A percentile compares a stretch with the other conserved stretches of the same genome.
phyloP scores from a whole-genome alignment of 2,797 vertebrate species.

The Diplodus puntazzo region DNA sequence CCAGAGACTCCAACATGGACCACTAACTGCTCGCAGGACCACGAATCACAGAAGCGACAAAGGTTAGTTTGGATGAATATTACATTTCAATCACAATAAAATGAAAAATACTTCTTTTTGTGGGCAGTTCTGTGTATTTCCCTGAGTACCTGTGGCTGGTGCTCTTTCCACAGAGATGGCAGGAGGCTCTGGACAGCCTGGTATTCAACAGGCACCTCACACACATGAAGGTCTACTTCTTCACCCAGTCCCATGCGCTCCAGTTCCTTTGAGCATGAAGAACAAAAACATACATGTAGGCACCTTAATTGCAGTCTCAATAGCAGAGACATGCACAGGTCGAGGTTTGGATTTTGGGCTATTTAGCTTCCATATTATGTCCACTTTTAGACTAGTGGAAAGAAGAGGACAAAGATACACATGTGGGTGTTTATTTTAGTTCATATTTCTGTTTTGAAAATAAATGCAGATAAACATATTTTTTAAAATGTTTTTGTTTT shows the following conservation, averaged over 20 bases:
- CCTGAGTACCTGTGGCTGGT: conserved; percentile 89
- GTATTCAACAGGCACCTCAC: conserved; percentile 95
- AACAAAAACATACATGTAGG: neutral
- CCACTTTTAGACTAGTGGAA: too few species aligned
- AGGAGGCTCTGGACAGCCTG: conserved; percentile 90
- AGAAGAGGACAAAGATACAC: too few species aligned
- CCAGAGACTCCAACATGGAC: conserved; percentile 96
- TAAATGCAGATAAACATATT: too few species aligned
- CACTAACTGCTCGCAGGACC: conserved; percentile 84
- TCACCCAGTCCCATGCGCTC: conserved; percentile 90
- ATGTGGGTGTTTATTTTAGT: too few species aligned
- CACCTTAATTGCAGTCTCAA: neutral
- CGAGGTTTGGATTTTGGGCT: too few species aligned
- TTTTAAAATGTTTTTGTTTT: too few species aligned
- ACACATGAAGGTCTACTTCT: conserved; percentile 89
- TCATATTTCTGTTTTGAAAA: too few species aligned
- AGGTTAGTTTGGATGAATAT: conserved; percentile 1
- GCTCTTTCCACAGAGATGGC: conserved; percentile 91
- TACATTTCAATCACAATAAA: neutral
- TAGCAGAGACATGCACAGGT: too few species aligned
- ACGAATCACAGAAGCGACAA: neutral
- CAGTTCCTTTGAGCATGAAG: conserved; percentile 86
- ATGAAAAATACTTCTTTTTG: neutral
- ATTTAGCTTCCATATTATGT: too few species aligned
- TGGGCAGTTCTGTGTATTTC: neutral